Percentiles rank a stretch among this genome's conserved stretches.
Conservation (phyloP, 2,888 invertebrate genomes). For the Leptopterna dolabrata region DNA sequence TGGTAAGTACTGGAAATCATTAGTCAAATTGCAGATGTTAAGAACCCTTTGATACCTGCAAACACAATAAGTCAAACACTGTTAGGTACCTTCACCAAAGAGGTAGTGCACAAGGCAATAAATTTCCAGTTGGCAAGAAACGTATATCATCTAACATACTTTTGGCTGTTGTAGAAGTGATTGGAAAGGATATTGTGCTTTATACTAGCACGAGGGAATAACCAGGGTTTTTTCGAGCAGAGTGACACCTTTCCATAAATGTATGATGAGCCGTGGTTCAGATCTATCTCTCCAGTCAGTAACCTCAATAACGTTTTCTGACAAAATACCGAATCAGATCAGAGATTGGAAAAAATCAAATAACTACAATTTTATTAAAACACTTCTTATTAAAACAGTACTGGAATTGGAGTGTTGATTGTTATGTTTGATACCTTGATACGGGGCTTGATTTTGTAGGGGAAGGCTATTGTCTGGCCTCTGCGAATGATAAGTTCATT, state of each 20-base stretch:
- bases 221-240: conserved; percentile 45
- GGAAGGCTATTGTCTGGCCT: conserved; percentile 16
- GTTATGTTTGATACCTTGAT: not conserved
- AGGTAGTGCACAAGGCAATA: not conserved
- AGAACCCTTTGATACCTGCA: conserved; percentile 36
- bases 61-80: not conserved
- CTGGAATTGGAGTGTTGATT: not conserved
- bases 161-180: conserved; percentile 42
- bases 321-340: too few relatives aligned
- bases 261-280: conserved; percentile 6
- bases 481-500: not conserved
- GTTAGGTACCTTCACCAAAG: not conserved
- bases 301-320: conserved; percentile 45
- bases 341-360: too few relatives aligned
- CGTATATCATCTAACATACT: not conserved
- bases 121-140: not conserved
- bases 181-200: conserved; percentile 38
- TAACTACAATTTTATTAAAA: not conserved
- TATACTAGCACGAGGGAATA: conserved; percentile 41
- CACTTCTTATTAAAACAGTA: not conserved
- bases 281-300: conserved; percentile 26
- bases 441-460: not conserved
- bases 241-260: conserved; percentile 46
- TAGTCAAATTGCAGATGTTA: conserved; percentile 19
- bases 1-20: conserved; percentile 36